Evolutionary conservation across 2,113 vertebrate species (phyloP).

Genomic region (Numenius arquata): DNA sequence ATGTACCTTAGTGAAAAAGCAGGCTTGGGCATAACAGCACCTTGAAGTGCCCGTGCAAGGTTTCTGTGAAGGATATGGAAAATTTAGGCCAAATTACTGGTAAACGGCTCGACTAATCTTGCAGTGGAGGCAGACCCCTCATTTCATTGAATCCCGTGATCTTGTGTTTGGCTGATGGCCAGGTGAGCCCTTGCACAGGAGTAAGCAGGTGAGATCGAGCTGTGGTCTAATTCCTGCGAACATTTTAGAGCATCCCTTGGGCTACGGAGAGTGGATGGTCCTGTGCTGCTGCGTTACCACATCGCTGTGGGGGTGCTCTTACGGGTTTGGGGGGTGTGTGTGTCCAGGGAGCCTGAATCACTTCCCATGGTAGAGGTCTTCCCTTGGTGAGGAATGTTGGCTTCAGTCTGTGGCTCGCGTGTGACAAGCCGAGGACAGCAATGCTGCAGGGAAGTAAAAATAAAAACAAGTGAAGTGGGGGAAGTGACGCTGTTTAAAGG

Average conservation of each 20-base stretch:
- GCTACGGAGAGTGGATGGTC: neutral
- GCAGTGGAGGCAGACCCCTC: neutral
- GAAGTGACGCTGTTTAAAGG: neutral
- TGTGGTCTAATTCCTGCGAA: neutral
- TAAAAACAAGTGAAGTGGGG: neutral
- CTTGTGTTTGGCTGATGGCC: neutral
- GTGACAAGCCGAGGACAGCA: neutral
- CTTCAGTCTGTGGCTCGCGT: neutral
- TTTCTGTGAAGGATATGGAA: neutral
- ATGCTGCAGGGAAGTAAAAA: neutral
- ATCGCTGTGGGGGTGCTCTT: neutral
- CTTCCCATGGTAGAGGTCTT: neutral
- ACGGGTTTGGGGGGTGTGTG: neutral
- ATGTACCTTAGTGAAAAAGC: neutral
- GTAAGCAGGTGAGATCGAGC: neutral
- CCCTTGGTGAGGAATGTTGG: neutral
- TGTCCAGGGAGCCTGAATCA: neutral
- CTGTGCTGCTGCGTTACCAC: neutral
- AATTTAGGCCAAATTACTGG: neutral
- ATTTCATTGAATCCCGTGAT: neutral
- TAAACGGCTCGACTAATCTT: neutral
- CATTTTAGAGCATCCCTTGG: neutral
- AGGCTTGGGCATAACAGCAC: neutral
- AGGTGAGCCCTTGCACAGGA: neutral
- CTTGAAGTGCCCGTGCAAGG: neutral